phyloP scores from a whole-genome alignment of 2,888 invertebrate genomes.

The Sminthurinus aureus region DNA sequence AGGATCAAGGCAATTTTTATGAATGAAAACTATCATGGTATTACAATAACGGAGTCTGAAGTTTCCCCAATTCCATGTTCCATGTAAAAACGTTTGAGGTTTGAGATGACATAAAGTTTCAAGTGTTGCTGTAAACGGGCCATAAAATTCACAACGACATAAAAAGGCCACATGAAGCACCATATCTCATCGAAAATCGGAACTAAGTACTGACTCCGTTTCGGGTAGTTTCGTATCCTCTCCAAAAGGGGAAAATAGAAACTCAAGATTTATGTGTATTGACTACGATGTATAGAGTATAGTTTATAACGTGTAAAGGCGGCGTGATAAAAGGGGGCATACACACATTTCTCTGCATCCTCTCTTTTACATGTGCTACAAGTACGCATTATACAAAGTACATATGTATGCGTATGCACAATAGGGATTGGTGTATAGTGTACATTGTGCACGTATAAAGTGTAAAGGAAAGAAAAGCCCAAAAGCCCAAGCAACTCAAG shows the following conservation, averaged over 20 bases:
- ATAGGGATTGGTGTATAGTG: not conserved
- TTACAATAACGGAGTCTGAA: too few relatives aligned
- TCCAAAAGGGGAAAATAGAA: conserved; percentile 48
- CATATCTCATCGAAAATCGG: conserved; percentile 55
- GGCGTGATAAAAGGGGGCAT: not conserved
- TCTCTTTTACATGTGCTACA: not conserved
- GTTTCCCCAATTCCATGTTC: not conserved
- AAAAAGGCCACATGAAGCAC: conserved; percentile 34
- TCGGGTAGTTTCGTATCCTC: conserved; percentile 53
- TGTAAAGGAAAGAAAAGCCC: not conserved
- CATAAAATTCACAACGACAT: not conserved
- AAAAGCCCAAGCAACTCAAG: too few relatives aligned
- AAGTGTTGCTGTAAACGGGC: not conserved
- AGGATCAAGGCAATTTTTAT: too few relatives aligned
- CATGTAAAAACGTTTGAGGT: too few relatives aligned
- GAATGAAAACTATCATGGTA: too few relatives aligned
- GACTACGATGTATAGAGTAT: not conserved
- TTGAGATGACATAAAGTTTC: too few relatives aligned
- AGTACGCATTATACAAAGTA: too few relatives aligned
- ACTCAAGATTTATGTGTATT: conserved; percentile 26
- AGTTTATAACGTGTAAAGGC: not conserved
- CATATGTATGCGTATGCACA: not conserved
- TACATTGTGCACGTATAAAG: too few relatives aligned
- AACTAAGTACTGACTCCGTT: conserved; percentile 45
- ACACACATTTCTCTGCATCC: not conserved